Evolutionary conservation across 1,140 invertebrate genomes (phyloP).

Genomic region (Eciton burchellii): DNA sequence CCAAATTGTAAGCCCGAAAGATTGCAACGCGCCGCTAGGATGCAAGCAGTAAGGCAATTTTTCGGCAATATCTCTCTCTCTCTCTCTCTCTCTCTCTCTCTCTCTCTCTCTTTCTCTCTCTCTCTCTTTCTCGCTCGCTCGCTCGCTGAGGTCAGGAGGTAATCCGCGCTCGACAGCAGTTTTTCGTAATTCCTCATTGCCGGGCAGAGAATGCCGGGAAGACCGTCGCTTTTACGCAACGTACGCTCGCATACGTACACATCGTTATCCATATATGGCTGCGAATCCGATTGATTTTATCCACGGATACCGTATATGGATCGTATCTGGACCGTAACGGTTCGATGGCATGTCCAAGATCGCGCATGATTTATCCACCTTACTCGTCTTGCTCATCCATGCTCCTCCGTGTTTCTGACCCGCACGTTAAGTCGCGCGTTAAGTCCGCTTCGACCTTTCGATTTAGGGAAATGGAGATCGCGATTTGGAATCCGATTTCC

Average conservation of each 20-base stretch:
- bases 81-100: too few relatives aligned
- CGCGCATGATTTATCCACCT: slow-evolving; percentile 14
- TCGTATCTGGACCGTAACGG: slow-evolving; percentile 49
- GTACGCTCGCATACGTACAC: slow-evolving; percentile 23
- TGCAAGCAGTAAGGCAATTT: not conserved
- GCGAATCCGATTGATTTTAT: slow-evolving; percentile 68
- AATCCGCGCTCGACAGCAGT: slow-evolving; percentile 9
- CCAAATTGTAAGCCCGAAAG: not conserved
- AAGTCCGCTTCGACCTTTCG: not conserved
- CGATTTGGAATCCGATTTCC: too few relatives aligned
- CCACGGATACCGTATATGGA: slow-evolving; percentile 41
- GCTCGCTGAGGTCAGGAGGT: slow-evolving; percentile 10
- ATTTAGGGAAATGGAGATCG: too few relatives aligned
- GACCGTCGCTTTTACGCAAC: slow-evolving; percentile 60
- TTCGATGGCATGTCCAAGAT: slow-evolving; percentile 28
- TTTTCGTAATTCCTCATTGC: slow-evolving; percentile 43
- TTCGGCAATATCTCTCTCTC: not conserved
- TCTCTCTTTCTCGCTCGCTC: too few relatives aligned
- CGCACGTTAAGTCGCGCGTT: not conserved
- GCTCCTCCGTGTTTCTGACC: not conserved
- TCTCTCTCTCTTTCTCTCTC: too few relatives aligned
- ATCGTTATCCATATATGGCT: slow-evolving; percentile 54
- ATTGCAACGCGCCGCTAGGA: too few relatives aligned
- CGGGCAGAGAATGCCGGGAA: slow-evolving; percentile 27
- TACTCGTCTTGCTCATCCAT: not conserved